These are phyloP conservation scores for Sebastes vulpes DNA, from an alignment of 2,797 vertebrate genomes.

Conservation along the genomic window DNA sequence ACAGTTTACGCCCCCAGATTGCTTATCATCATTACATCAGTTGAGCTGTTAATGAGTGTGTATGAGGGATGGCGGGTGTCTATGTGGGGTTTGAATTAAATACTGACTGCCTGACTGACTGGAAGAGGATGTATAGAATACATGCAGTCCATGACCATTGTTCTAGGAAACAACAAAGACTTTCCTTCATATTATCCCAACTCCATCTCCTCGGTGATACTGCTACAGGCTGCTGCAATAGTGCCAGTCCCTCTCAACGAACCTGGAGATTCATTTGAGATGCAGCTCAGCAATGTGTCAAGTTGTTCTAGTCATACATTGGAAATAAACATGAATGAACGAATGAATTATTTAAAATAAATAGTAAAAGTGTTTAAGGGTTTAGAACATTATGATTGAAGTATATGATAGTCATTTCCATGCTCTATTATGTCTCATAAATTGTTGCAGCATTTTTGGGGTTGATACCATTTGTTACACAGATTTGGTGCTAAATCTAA, in stretches of 20 bases:
- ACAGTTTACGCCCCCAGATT: neutral
- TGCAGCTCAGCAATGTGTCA: too few species aligned
- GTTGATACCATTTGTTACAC: too few species aligned
- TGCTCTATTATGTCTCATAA: too few species aligned
- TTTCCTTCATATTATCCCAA: neutral
- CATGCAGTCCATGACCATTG: neutral
- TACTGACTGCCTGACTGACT: neutral
- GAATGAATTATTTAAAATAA: too few species aligned
- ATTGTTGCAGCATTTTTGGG: too few species aligned
- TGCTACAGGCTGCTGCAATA: neutral
- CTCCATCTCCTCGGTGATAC: neutral
- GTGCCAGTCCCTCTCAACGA: neutral
- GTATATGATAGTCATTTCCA: too few species aligned
- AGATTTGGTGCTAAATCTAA: too few species aligned
- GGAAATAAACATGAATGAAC: too few species aligned
- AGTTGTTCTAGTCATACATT: too few species aligned
- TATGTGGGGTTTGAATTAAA: neutral
- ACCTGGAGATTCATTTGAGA: too few species aligned
- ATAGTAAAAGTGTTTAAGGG: too few species aligned
- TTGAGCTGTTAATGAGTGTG: constrained; percentile 7
- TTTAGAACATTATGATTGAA: too few species aligned
- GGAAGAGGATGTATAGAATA: neutral
- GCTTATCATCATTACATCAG: neutral
- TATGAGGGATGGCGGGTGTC: neutral
- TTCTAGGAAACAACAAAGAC: neutral